These are phyloP conservation scores for Acleris emargana DNA, from an alignment of 2,888 invertebrate species.

Conservation along the genomic window DNA sequence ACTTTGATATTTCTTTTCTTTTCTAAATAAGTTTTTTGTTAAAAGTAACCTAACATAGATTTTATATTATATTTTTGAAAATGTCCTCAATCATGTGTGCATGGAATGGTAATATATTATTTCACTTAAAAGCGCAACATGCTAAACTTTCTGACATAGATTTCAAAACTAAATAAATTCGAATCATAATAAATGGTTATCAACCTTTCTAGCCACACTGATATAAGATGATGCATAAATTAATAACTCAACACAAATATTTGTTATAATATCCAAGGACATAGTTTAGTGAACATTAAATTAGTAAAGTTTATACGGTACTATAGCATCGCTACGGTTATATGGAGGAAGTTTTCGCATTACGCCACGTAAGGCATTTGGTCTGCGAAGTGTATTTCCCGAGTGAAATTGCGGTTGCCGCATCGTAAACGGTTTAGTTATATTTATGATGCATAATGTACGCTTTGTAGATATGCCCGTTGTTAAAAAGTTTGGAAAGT, in stretches of 20 bases:
- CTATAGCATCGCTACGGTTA: conserved; percentile 65
- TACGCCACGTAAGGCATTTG: conserved; percentile 66
- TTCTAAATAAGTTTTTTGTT: too few species aligned
- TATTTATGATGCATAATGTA: conserved; percentile 20
- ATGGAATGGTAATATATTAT: too few species aligned
- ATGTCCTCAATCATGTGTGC: too few species aligned
- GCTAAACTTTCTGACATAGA: too few species aligned
- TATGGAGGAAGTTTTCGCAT: conserved; percentile 72
- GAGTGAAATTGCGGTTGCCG: conserved; percentile 46
- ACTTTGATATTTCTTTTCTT: too few species aligned
- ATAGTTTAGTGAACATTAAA: conserved; percentile 68
- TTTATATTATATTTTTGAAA: too few species aligned
- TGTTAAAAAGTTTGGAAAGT: neutral
- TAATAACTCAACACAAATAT: conserved; percentile 9
- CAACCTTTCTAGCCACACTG: neutral
- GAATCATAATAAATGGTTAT: neutral
- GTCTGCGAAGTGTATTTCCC: conserved; percentile 52
- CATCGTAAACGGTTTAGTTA: conserved; percentile 24
- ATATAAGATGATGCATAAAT: neutral
- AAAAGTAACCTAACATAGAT: too few species aligned
- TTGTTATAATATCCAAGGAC: conserved; percentile 35
- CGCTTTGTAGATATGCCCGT: neutral
- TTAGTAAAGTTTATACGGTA: conserved; percentile 73
- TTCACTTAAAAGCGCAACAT: too few species aligned
- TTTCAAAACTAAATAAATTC: too few species aligned